Base-by-base conservation (phyloP, 2,888 invertebrate species). In the Dugesia japonica region DNA sequence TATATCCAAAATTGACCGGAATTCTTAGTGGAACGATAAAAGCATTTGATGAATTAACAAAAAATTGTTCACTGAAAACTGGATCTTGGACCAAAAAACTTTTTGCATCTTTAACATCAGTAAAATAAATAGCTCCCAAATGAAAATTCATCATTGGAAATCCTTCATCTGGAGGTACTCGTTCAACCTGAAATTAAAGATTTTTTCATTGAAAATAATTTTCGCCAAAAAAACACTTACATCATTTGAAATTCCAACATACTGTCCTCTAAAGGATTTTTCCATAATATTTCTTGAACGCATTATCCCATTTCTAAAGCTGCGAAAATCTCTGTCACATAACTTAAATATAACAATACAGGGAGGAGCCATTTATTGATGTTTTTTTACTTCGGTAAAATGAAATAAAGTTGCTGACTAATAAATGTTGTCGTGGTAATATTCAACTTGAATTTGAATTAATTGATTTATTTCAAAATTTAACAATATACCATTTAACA, bases 291-390 rank as follows among this genome's bases (percentile, higher is more conserved):
- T 56, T 56, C 56, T 56, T 56, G 56, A 56, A 1, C 56, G 4
- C 56, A 56, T 56, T 56, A 56, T 56, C 56, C 56, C 56, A 56
- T 56, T 56, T 56, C 56, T n/a, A 56, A 56, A 56, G 23, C 56
- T 56, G 7, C 56, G 56, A n/a, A 56, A 56, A n/a, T 56, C 56
- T 56, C 56, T 4, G 17, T 56, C 56, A 56, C 56, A 56, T 1
- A 56, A n/a, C 23, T 56, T 56, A 23, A 56, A 56, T 9, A 56
- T 56, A 13, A 56, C 56, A n/a, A 56, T 56, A n/a, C 56, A 56
- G 1, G 56, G 56, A 13, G 56, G 56, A 56, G 56, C 56, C 56
- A 56, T 56, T 56, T 56, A 56, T 56, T 56, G 56, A 56, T 56
- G 56, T 56, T 56, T n/a, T 56, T n/a, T n/a, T 56, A n/a, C 17